Conservation (phyloP, 2,888 invertebrate species). For the Netelia virgata region DNA sequence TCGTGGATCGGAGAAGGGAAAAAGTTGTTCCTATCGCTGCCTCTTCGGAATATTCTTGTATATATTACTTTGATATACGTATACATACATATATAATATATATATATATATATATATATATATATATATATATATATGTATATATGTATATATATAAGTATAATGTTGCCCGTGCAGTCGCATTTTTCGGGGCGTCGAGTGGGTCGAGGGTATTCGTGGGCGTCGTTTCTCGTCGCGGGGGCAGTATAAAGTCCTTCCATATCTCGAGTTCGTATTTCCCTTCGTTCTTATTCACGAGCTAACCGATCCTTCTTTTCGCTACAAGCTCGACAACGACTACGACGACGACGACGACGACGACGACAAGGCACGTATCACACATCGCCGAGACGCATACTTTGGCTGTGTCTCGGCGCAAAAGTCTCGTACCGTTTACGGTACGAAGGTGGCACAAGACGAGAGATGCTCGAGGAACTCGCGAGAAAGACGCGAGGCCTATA, state of each 20-base stretch:
- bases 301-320: conserved; percentile 50
- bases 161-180: conserved; percentile 33
- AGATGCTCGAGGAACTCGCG: conserved; percentile 25
- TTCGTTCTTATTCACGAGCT: conserved; percentile 51
- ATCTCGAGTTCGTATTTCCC: conserved; percentile 41
- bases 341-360: conserved; percentile 10
- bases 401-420: not conserved
- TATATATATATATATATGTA: too few relatives aligned
- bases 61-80: not conserved
- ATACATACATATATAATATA: not conserved
- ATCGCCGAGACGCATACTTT: conserved; percentile 12
- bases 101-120: not conserved
- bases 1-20: conserved; percentile 37
- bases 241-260: conserved; percentile 47
- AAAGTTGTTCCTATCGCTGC: conserved; percentile 9
- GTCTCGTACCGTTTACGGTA: conserved; percentile 31
- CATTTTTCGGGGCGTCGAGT: conserved; percentile 60
- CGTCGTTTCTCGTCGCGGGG: conserved; percentile 51
- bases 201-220: conserved; percentile 65
- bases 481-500: conserved; percentile 4
- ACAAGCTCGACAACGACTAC: conserved; percentile 13
- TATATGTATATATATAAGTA: conserved; percentile 8
- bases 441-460: conserved; percentile 43
- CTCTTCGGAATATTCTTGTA: not conserved
- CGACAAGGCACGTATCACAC: conserved; percentile 23